Conservation (phyloP, 2,888 invertebrate species). For the Hypselothyrea guttata region DNA sequence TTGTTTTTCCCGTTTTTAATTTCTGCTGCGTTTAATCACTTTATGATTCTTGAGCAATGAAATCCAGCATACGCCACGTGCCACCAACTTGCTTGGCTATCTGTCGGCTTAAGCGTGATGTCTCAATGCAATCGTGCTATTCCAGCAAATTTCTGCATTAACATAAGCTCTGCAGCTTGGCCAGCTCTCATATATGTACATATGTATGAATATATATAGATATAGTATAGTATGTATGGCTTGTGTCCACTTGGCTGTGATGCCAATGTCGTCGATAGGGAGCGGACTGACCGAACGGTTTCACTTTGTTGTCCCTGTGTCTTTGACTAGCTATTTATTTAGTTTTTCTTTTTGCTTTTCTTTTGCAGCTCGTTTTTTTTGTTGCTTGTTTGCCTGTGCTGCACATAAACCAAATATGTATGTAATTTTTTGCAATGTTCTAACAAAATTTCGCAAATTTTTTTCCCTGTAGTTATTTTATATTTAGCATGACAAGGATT, state of each 20-base stretch:
- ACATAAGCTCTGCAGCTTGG: constrained; percentile 37
- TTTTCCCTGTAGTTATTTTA: constrained; percentile 54
- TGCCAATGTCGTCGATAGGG: not conserved
- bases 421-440: constrained; percentile 76
- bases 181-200: constrained; percentile 15
- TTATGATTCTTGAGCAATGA: not conserved
- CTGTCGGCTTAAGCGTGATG: not conserved
- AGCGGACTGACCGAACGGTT: not conserved
- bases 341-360: constrained; percentile 11
- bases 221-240: no score
- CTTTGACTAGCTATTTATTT: constrained; percentile 8
- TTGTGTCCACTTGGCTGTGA: constrained; percentile 20
- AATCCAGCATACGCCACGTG: constrained; percentile 59
- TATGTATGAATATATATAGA: no score
- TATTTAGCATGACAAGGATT: constrained; percentile 50
- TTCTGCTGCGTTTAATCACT: no score
- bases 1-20: no score
- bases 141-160: constrained; percentile 56
- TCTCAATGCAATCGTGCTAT: constrained; percentile 26
- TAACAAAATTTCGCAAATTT: constrained; percentile 69
- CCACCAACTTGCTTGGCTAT: no score
- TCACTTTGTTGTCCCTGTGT: constrained; percentile 20
- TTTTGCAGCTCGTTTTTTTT: constrained; percentile 4
- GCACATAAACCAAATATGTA: constrained; percentile 67
- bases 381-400: constrained; percentile 23